These are phyloP conservation scores for Fulica atra DNA, from an alignment of 2,113 vertebrate genomes.

Conservation along the genomic window DNA sequence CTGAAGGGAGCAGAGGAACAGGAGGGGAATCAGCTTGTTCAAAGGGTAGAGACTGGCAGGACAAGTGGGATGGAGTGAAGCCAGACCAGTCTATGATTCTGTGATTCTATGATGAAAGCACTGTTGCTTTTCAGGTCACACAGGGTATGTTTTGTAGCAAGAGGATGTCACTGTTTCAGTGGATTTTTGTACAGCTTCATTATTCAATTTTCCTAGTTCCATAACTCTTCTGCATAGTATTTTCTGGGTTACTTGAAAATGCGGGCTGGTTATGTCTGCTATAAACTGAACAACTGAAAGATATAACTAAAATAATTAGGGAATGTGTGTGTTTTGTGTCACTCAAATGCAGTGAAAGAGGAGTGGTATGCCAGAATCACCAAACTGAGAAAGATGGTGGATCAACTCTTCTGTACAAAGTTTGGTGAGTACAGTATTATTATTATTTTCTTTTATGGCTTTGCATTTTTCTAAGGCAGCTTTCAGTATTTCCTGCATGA, in stretches of 20 bases:
- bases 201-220: neutral
- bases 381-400: slow-evolving; percentile 76
- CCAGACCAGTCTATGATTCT: too few species aligned
- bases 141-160: neutral
- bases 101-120: neutral
- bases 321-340: neutral
- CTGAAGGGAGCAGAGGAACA: too few species aligned
- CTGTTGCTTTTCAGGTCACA: neutral
- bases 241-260: neutral
- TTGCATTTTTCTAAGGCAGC: neutral
- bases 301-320: neutral
- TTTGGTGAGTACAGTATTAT: slow-evolving; percentile 71
- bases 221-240: neutral
- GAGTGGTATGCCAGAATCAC: slow-evolving; percentile 77
- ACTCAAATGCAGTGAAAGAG: slow-evolving; percentile 63
- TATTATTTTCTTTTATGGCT: neutral
- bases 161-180: neutral
- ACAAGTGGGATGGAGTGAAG: too few species aligned
- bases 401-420: slow-evolving; percentile 81
- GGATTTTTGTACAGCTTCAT: neutral
- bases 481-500: neutral
- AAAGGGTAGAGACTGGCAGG: too few species aligned
- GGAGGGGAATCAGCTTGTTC: too few species aligned
- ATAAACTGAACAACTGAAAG: neutral
- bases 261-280: neutral